phyloP scores from a whole-genome alignment of 23 tunicate species.

The Ascidia mentula region DNA sequence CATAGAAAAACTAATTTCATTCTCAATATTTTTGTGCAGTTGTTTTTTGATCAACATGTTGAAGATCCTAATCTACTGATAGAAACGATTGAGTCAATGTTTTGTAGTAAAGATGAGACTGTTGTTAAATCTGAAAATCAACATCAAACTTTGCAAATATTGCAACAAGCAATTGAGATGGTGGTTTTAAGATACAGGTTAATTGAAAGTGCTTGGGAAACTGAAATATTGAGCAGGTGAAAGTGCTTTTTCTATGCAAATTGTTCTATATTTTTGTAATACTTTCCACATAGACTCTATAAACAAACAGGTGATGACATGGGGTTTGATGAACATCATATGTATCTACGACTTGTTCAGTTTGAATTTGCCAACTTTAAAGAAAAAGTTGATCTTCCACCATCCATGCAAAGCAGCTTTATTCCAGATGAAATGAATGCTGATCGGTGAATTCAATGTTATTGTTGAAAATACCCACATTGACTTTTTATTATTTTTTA shows the following conservation, averaged over 20 bases:
- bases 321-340: conserved; percentile 79
- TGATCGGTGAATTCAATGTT: conserved; percentile 53
- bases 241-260: too few relatives aligned
- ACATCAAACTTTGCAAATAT: neutral
- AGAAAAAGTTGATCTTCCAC: conserved; percentile 51
- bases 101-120: neutral
- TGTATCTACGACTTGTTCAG: conserved; percentile 66
- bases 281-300: conserved; percentile 47
- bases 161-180: conserved; percentile 50
- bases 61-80: conserved; percentile 58
- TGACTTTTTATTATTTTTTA: neutral
- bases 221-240: conserved; percentile 73
- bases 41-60: conserved; percentile 48
- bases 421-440: conserved; percentile 69
- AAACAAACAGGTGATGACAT: conserved; percentile 54
- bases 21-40: conserved; percentile 18
- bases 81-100: conserved; percentile 46
- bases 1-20: neutral
- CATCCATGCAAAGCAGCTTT: conserved; percentile 34
- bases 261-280: too few relatives aligned
- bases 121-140: neutral
- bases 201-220: conserved; percentile 75
- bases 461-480: neutral
- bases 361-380: conserved; percentile 79
- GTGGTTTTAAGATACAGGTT: conserved; percentile 67